Percentiles rank a stretch among this genome's conserved stretches.
Conservation (phyloP, 2,113 vertebrate genomes). For the Cacatua alba region DNA sequence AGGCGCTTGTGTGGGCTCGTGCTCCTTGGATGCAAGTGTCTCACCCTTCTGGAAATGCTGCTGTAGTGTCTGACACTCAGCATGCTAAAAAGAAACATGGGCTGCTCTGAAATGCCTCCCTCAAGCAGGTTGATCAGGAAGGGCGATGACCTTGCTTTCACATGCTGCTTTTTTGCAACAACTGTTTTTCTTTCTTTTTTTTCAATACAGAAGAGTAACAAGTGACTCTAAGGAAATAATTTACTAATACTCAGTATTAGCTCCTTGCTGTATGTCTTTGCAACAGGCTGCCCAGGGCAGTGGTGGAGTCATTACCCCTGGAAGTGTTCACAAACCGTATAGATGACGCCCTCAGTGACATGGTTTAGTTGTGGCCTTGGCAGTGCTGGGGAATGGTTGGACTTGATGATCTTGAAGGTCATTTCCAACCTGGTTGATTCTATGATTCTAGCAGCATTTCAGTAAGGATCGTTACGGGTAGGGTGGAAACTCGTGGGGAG, state of each 20-base stretch:
- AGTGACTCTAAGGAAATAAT: not conserved
- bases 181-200: too few species aligned
- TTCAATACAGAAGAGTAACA: not conserved
- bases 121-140: not conserved
- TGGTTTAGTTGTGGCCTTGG: not conserved
- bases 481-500: fast-evolving
- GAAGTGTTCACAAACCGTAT: not conserved
- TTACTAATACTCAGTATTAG: fast-evolving
- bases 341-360: not conserved
- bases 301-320: not conserved
- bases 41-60: not conserved
- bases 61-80: not conserved
- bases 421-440: not conserved
- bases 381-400: not conserved
- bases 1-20: fast-evolving
- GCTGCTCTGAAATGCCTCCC: not conserved
- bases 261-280: not conserved
- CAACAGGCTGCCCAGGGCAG: not conserved
- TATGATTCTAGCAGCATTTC: not conserved
- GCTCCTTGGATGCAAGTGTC: not conserved
- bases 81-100: fast-evolving
- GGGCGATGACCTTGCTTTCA: not conserved
- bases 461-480: fast-evolving
- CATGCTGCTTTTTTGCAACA: not conserved
- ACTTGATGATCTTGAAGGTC: not conserved